phyloP scores from a whole-genome alignment of 1,140 invertebrate species.

The Euglossa dilemma region DNA sequence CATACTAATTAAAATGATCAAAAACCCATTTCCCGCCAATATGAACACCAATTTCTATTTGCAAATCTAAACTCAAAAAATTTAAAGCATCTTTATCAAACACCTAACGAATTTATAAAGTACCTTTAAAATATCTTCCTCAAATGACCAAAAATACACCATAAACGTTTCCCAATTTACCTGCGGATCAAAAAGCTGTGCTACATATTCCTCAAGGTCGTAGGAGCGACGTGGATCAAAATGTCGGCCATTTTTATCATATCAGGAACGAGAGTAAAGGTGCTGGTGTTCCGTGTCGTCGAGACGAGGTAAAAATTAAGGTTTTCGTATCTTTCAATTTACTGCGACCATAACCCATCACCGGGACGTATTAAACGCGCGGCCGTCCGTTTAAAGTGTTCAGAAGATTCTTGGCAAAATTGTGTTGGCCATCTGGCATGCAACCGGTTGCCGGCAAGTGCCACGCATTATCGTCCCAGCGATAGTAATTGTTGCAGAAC shows the following conservation, averaged over 20 bases:
- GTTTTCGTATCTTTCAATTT: conserved; percentile 17
- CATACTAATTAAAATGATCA: too few relatives aligned
- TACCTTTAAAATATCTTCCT: too few relatives aligned
- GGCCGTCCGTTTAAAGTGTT: background rate
- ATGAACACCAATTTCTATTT: too few relatives aligned
- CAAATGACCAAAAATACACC: too few relatives aligned
- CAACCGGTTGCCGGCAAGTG: conserved; percentile 52
- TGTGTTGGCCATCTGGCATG: conserved; percentile 55
- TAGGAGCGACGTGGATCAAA: background rate
- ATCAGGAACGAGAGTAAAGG: too few relatives aligned
- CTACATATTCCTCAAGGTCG: background rate
- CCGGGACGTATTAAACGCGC: background rate
- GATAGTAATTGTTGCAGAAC: conserved; percentile 48
- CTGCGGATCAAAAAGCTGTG: too few relatives aligned
- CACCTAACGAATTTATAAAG: too few relatives aligned
- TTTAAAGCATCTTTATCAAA: too few relatives aligned
- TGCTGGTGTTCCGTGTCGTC: too few relatives aligned
- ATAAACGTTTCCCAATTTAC: too few relatives aligned
- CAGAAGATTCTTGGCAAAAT: conserved; percentile 59
- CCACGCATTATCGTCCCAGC: conserved; percentile 34
- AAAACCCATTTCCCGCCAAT: too few relatives aligned
- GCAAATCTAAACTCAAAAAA: too few relatives aligned
- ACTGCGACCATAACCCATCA: background rate
- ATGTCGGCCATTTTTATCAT: background rate
- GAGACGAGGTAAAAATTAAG: background rate